A percentile compares a stretch with the other conserved stretches of the same genome.
phyloP scores from a whole-genome alignment of 2,888 invertebrate genomes.

The Cataglyphis livida region DNA sequence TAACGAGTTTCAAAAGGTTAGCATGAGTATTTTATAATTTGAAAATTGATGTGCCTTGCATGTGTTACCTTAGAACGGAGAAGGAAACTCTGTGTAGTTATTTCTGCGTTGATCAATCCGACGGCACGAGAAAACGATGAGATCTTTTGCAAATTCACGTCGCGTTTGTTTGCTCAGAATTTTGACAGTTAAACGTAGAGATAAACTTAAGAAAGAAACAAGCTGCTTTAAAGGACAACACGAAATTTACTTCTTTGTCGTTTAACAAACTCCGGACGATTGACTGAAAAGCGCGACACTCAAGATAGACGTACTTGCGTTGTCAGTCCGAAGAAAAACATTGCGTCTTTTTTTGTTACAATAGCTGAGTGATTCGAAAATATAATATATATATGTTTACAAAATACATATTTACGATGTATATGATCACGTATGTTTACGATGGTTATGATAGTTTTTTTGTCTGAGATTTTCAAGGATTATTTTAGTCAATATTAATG shows the following conservation, averaged over 20 bases:
- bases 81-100: background rate
- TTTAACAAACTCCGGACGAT: background rate
- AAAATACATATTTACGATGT: background rate
- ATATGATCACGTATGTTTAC: too few relatives aligned
- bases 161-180: background rate
- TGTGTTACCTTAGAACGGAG: slow-evolving; percentile 5
- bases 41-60: slow-evolving; percentile 38
- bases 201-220: background rate
- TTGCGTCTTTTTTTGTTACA: background rate
- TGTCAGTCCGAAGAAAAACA: background rate
- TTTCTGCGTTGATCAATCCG: slow-evolving; percentile 54
- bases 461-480: background rate
- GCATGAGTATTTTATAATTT: slow-evolving; percentile 68
- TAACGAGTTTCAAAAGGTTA: slow-evolving; percentile 67
- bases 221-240: background rate
- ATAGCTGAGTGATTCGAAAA: background rate
- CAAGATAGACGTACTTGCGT: background rate
- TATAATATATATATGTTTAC: background rate
- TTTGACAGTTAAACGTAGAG: background rate
- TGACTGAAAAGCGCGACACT: background rate
- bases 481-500: background rate
- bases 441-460: background rate
- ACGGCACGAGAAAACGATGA: slow-evolving; percentile 50
- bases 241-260: background rate
- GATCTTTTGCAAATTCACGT: background rate